These are phyloP conservation scores for Leucophora obtusa DNA, from an alignment of 2,888 invertebrate genomes.

Conservation along the genomic window DNA sequence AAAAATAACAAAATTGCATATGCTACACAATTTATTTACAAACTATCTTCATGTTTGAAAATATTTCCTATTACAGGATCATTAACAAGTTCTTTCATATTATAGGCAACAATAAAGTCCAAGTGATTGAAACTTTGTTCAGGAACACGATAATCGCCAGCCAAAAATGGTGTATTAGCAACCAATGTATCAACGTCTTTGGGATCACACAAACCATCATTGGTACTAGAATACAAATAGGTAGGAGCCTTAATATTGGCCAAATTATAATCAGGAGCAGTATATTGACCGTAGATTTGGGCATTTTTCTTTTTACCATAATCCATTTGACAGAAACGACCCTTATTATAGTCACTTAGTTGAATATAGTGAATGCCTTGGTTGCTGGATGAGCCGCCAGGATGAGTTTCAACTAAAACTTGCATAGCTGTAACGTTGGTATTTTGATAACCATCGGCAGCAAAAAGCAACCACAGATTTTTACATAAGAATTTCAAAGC, in stretches of 20 bases:
- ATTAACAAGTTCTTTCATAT: constrained; percentile 72
- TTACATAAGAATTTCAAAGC: constrained; percentile 66
- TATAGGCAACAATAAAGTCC: constrained; percentile 73
- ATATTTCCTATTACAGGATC: constrained; percentile 67
- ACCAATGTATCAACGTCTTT: constrained; percentile 71
- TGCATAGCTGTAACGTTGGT: constrained; percentile 70
- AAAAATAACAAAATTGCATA: too few relatives aligned
- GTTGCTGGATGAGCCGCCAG: constrained; percentile 73
- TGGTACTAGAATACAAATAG: constrained; percentile 71
- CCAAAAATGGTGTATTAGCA: constrained; percentile 64
- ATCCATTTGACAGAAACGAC: constrained; percentile 73
- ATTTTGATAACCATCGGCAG: constrained; percentile 71
- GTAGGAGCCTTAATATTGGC: constrained; percentile 70
- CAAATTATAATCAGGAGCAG: constrained; percentile 73
- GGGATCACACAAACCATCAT: constrained; percentile 72
- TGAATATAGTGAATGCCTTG: constrained; percentile 74
- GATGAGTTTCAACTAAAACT: constrained; percentile 72
- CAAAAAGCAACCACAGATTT: constrained; percentile 69
- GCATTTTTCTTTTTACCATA: constrained; percentile 71
- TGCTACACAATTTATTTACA: constrained; percentile 23
- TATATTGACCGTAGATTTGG: constrained; percentile 68
- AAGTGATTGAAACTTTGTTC: constrained; percentile 73
- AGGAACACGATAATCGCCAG: constrained; percentile 72
- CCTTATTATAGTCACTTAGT: constrained; percentile 64
- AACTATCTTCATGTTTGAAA: constrained; percentile 35